phyloP scores from a whole-genome alignment of 2,888 invertebrate genomes.

The Drosophila buzzatii region DNA sequence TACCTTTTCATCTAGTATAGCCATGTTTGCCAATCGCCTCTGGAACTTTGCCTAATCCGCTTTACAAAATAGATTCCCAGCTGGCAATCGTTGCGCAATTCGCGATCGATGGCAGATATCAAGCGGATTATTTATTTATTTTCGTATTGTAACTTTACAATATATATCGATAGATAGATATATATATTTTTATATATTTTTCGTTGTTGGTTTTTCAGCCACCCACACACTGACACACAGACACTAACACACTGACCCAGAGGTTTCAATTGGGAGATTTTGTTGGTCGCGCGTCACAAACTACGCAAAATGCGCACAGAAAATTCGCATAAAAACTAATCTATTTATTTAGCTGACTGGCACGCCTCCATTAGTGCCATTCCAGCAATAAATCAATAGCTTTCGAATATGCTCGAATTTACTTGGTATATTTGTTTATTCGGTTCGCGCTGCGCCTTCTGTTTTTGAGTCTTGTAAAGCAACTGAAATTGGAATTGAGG shows the following conservation, averaged over 20 bases:
- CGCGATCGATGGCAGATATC: slow-evolving; percentile 21
- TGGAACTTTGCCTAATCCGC: slow-evolving; percentile 53
- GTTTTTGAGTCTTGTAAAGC: slow-evolving; percentile 69
- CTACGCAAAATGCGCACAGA: slow-evolving; percentile 57
- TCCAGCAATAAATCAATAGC: slow-evolving; percentile 77
- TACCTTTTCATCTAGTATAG: slow-evolving; percentile 60
- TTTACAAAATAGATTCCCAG: slow-evolving; percentile 34
- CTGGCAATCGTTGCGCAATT: slow-evolving; percentile 54
- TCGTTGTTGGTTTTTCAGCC: slow-evolving; percentile 22
- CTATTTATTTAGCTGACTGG: slow-evolving; percentile 71
- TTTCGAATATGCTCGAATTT: slow-evolving; percentile 39
- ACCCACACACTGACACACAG: slow-evolving; percentile 23
- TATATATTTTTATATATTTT: background rate
- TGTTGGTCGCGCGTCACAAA: slow-evolving; percentile 61
- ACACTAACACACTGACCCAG: slow-evolving; percentile 18
- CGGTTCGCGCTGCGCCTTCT: slow-evolving; percentile 45
- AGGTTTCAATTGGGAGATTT: background rate
- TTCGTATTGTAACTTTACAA: slow-evolving; percentile 60
- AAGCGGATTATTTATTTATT: slow-evolving; percentile 24
- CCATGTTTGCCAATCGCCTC: slow-evolving; percentile 40
- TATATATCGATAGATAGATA: slow-evolving; percentile 3
- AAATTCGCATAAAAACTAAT: slow-evolving; percentile 68
- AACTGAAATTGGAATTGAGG: slow-evolving; percentile 64
- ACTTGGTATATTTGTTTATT: slow-evolving; percentile 16
- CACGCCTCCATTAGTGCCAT: slow-evolving; percentile 48